phyloP scores from a whole-genome alignment of 2,888 invertebrate species.

The Plebejus melissa region DNA sequence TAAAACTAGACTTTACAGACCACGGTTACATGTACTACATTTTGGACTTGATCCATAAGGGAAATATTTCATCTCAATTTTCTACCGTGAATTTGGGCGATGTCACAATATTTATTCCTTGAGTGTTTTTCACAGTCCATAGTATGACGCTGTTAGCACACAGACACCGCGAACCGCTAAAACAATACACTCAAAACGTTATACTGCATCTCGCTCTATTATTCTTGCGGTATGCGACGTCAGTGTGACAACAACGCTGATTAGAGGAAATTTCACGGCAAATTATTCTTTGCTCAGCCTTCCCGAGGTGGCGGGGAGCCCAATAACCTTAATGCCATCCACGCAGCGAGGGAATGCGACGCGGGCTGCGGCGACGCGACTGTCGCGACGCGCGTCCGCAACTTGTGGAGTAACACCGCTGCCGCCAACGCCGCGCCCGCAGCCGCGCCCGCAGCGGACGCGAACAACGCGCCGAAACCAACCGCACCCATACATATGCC shows the following conservation, averaged over 20 bases:
- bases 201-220: background rate
- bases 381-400: slow-evolving; percentile 85
- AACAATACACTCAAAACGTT: background rate
- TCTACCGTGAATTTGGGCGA: background rate
- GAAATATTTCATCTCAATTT: background rate
- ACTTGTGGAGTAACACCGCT: slow-evolving; percentile 88
- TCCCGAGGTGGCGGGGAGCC: slow-evolving; percentile 69
- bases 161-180: background rate
- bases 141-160: no score
- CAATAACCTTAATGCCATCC: slow-evolving; percentile 85
- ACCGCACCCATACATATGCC: slow-evolving; percentile 94
- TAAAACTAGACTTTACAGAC: background rate
- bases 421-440: slow-evolving; percentile 93
- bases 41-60: background rate
- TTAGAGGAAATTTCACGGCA: background rate
- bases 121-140: no score
- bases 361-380: slow-evolving; percentile 75
- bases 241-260: background rate
- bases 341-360: slow-evolving; percentile 83
- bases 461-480: slow-evolving; percentile 92
- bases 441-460: slow-evolving; percentile 91
- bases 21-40: background rate
- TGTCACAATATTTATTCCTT: background rate
- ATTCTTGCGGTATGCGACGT: background rate
- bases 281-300: slow-evolving; percentile 45